A percentile compares a stretch with the other conserved stretches of the same genome.
These are phyloP conservation scores for Tiliacea citrago DNA, from an alignment of 2,888 invertebrate genomes.

Conservation along the genomic window DNA sequence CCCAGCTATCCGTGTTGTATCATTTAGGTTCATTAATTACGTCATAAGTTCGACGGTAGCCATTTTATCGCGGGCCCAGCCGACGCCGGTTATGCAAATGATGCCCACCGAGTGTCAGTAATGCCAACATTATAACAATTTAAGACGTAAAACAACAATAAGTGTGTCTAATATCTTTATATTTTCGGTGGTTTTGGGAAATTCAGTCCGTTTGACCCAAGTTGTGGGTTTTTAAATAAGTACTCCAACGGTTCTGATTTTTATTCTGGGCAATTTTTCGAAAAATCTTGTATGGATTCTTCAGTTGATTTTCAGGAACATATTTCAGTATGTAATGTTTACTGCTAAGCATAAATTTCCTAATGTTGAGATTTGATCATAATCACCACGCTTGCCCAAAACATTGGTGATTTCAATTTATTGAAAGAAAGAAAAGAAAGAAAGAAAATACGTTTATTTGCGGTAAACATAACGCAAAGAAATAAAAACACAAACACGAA, in stretches of 20 bases:
- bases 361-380: too few species aligned
- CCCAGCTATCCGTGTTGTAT: conserved; percentile 78
- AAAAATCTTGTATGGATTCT: not conserved
- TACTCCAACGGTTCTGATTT: conserved; percentile 1
- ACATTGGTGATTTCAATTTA: not conserved
- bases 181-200: conserved; percentile 48
- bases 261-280: not conserved
- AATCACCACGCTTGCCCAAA: too few species aligned
- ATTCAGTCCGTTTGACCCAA: conserved; percentile 49
- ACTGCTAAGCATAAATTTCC: not conserved
- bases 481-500: too few species aligned
- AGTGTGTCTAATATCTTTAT: conserved; percentile 75
- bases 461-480: too few species aligned
- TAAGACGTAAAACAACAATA: conserved; percentile 89
- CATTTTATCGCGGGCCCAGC: conserved; percentile 85
- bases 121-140: conserved; percentile 88
- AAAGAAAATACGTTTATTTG: too few species aligned
- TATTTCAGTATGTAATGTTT: not conserved
- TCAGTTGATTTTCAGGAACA: not conserved
- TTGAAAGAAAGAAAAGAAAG: too few species aligned
- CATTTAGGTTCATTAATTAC: conserved; percentile 88
- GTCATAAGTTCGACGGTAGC: conserved; percentile 83
- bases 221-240: conserved; percentile 34
- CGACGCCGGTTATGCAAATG: conserved; percentile 87
- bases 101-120: conserved; percentile 84